Base-by-base conservation (phyloP, 2,113 vertebrate species). In the Zeus faber region DNA sequence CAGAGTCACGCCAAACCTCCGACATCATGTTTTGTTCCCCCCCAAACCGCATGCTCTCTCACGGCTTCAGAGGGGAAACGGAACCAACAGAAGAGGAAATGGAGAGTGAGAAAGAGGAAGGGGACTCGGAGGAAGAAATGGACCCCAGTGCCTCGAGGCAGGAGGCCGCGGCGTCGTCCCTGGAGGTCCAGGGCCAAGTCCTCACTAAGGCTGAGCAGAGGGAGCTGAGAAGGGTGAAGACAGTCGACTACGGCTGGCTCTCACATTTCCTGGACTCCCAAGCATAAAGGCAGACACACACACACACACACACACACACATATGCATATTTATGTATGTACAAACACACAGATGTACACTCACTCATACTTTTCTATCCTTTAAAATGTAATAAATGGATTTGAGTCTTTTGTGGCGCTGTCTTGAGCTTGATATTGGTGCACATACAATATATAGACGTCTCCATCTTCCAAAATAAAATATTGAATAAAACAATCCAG, bases 191-290 rank as follows among this genome's bases (percentile, higher is more conserved):
- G 33, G 33, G 33, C 33, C 11, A 11, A 0, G 72, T 85, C 53
- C 77, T 94, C 2, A 91, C 91, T 0, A 96, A 91, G 86, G 77
- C 83, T 5, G 86, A 95, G 67, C 79, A 85, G 33, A 94, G 77
- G 64, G 91, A 96, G 62, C 85, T 98, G 71, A 90, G 86, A 41
- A 90, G 86, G 62, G 70, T 97, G 62, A 89, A 88, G 66, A 95
- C 89, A 81, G 75, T 74, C 2, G 93, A 98, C 86, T 93, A 90
- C 55, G 91, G 91, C 75, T 99, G 96, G 96, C 40, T 93, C 7
- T 31, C 67, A 52, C 53, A 29, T 10, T 44, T 81, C 13, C 18
- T 76, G 58, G 55, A 73, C 57, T 61, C 64, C 4, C 85, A 67
- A 70, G 24, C 20, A 14, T 45, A 9, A 21, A 21, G 4, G 22